These are phyloP conservation scores for Sander vitreus DNA, from an alignment of 2,113 vertebrate species.

Conservation along the genomic window DNA sequence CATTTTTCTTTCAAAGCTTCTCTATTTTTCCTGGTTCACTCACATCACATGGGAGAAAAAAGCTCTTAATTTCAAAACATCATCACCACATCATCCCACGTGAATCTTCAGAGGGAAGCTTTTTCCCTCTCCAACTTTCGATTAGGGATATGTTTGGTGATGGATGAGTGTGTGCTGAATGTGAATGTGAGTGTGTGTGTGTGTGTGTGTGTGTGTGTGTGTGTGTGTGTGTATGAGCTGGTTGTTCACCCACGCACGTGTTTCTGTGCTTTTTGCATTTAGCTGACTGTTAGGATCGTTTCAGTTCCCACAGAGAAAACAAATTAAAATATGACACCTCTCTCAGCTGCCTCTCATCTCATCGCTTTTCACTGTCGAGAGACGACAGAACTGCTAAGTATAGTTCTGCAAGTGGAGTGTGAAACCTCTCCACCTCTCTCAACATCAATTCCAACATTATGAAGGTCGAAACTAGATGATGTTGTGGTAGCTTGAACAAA, in stretches of 20 bases:
- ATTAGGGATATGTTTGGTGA: slow-evolving; percentile 21
- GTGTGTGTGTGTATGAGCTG: neutral
- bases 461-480: slow-evolving; percentile 29
- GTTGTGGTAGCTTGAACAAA: slow-evolving; percentile 22
- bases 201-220: slow-evolving; percentile 4
- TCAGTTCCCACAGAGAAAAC: slow-evolving; percentile 72
- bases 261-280: slow-evolving; percentile 8
- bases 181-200: slow-evolving; percentile 1
- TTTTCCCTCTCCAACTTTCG: slow-evolving; percentile 45
- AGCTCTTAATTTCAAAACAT: slow-evolving; percentile 47
- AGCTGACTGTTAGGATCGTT: slow-evolving; percentile 49
- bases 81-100: slow-evolving; percentile 59
- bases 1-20: slow-evolving; percentile 33
- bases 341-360: slow-evolving; percentile 66
- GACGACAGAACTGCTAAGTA: slow-evolving; percentile 69
- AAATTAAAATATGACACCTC: slow-evolving; percentile 79
- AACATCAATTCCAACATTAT: slow-evolving; percentile 9
- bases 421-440: slow-evolving; percentile 63
- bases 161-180: neutral
- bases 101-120: slow-evolving; percentile 34
- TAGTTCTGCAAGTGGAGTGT: slow-evolving; percentile 61
- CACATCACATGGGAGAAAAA: slow-evolving; percentile 43
- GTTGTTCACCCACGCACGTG: slow-evolving; percentile 4
- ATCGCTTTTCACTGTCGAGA: slow-evolving; percentile 65
- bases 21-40: slow-evolving; percentile 25